A percentile compares a stretch with the other conserved stretches of the same genome.
Conservation (phyloP, 2,113 vertebrate genomes). For the Apteryx mantelli region DNA sequence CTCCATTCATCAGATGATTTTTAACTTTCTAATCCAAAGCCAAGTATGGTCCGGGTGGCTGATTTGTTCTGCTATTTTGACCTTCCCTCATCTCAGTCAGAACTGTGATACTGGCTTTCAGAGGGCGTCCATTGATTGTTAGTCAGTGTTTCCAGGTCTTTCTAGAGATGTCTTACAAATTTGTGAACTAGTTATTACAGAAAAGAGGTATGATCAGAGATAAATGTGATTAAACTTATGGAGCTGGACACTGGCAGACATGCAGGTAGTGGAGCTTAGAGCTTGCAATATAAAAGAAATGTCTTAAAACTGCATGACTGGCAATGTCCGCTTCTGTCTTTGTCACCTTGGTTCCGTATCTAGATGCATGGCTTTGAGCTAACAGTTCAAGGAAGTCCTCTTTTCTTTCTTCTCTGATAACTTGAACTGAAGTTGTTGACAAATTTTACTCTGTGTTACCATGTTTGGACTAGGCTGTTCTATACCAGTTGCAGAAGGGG, state of each 20-base stretch:
- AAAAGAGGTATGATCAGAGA: neutral
- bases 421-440: neutral
- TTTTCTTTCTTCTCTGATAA: neutral
- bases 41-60: neutral
- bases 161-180: neutral
- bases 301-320: neutral
- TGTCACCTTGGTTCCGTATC: neutral
- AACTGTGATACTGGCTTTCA: neutral
- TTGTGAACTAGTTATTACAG: neutral
- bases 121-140: neutral
- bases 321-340: neutral
- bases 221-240: neutral
- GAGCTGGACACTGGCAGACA: neutral
- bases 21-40: neutral
- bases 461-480: neutral
- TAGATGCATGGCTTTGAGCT: neutral
- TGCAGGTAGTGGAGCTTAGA: neutral
- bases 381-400: neutral
- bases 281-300: neutral
- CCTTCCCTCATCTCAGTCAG: fast-evolving
- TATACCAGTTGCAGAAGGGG: slow-evolving; percentile 31
- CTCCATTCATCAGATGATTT: neutral
- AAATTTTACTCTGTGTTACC: neutral
- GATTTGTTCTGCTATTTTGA: neutral
- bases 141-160: neutral